These are phyloP conservation scores for Heliconius ethilla DNA, from an alignment of 2,888 invertebrate genomes.

Conservation along the genomic window DNA sequence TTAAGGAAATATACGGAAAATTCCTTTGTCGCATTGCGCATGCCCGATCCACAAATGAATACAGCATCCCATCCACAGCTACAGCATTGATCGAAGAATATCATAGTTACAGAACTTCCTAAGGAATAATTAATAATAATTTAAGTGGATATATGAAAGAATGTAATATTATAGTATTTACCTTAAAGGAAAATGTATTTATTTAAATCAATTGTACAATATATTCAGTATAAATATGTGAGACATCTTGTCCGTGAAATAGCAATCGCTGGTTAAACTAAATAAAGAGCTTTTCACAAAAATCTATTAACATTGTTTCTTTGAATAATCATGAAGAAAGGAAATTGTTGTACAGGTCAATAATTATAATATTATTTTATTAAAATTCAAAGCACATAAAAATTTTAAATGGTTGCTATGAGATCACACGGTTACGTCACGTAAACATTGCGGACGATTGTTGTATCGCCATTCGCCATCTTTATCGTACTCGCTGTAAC, in stretches of 20 bases:
- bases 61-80: slow-evolving; percentile 24
- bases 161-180: neutral
- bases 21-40: slow-evolving; percentile 26
- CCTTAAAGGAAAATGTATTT: neutral
- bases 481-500: slow-evolving; percentile 49
- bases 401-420: slow-evolving; percentile 60
- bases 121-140: neutral
- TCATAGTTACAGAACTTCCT: neutral
- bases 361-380: neutral
- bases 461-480: slow-evolving; percentile 52
- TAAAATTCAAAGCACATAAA: slow-evolving; percentile 7
- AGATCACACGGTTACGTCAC: slow-evolving; percentile 73
- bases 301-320: neutral
- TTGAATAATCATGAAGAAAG: neutral
- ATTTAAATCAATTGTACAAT: neutral
- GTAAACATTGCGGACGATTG: slow-evolving; percentile 57
- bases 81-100: slow-evolving; percentile 25
- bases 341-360: neutral
- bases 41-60: slow-evolving; percentile 16
- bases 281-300: neutral
- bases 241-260: neutral
- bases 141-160: neutral
- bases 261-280: neutral
- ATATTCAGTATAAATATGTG: neutral
- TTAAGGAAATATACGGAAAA: neutral